phyloP scores from a whole-genome alignment of 2,113 vertebrate species.

The Ursus arctos region DNA sequence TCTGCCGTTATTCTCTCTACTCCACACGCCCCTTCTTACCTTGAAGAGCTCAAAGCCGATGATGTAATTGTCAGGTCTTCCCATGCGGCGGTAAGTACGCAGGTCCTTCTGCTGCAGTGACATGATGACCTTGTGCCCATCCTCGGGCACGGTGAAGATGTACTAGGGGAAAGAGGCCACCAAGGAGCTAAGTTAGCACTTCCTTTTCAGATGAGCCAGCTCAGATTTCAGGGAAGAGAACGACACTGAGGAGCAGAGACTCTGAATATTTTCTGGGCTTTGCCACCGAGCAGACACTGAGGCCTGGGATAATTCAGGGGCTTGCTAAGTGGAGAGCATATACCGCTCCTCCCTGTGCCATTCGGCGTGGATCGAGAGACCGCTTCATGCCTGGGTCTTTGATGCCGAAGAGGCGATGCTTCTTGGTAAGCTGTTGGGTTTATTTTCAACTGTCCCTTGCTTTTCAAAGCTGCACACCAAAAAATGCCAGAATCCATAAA shows the following conservation, averaged over 20 bases:
- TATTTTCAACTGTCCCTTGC: not conserved
- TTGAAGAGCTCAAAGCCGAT: slow-evolving; percentile 94
- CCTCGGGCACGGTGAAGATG: slow-evolving; percentile 93
- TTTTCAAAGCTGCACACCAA: slow-evolving; percentile 7
- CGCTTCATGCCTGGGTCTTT: slow-evolving; percentile 5
- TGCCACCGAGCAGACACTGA: not conserved
- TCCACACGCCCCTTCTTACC: slow-evolving; percentile 84
- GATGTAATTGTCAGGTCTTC: slow-evolving; percentile 92
- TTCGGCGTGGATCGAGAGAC: not conserved
- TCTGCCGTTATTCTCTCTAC: not conserved
- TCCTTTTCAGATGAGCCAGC: not conserved
- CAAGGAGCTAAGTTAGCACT: slow-evolving; percentile 45
- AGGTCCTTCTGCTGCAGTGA: slow-evolving; percentile 95
- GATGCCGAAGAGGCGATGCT: not conserved
- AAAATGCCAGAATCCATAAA: slow-evolving; percentile 49
- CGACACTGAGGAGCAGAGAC: not conserved
- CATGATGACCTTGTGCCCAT: slow-evolving; percentile 92
- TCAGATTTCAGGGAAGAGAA: slow-evolving; percentile 17
- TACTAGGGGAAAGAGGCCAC: slow-evolving; percentile 87
- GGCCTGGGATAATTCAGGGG: not conserved
- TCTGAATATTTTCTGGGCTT: not conserved
- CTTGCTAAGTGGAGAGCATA: not conserved
- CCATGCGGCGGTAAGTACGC: slow-evolving; percentile 90
- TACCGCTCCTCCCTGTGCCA: not conserved
- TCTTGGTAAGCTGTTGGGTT: not conserved